A percentile compares a stretch with the other conserved stretches of the same genome.
Evolutionary conservation across 2,113 vertebrate species (phyloP).

Genomic region (Centropus bengalensis): DNA sequence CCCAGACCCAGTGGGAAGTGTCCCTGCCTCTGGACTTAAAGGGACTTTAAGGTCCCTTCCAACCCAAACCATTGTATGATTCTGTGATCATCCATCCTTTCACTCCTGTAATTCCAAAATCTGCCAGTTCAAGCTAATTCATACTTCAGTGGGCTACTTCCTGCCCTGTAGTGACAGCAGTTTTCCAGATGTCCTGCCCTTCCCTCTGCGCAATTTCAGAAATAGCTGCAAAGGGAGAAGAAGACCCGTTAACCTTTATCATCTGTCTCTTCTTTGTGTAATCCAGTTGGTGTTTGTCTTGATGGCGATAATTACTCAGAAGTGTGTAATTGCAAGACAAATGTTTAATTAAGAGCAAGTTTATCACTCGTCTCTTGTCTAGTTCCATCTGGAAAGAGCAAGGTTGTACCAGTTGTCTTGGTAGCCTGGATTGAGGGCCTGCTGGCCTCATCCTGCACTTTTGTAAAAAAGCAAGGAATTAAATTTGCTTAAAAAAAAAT

Average conservation of each 20-base stretch:
- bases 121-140: background rate
- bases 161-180: background rate
- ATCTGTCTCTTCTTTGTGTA: background rate
- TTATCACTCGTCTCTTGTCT: constrained; percentile 25
- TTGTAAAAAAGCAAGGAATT: background rate
- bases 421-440: background rate
- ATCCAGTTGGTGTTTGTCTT: constrained; percentile 55
- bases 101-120: background rate
- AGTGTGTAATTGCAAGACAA: constrained; percentile 29
- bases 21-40: no score
- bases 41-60: no score
- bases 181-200: background rate
- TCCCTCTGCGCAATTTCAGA: background rate
- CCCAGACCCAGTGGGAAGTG: no score
- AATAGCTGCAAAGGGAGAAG: background rate
- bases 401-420: background rate
- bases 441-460: background rate
- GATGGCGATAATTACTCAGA: constrained; percentile 6
- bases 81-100: background rate
- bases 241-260: background rate
- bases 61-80: no score
- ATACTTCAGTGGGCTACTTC: background rate
- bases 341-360: constrained; percentile 55
- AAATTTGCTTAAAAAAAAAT: background rate
- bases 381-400: constrained; percentile 8